These are phyloP conservation scores for Sminthurinus aureus DNA, from an alignment of 2,888 invertebrate species.

Conservation along the genomic window DNA sequence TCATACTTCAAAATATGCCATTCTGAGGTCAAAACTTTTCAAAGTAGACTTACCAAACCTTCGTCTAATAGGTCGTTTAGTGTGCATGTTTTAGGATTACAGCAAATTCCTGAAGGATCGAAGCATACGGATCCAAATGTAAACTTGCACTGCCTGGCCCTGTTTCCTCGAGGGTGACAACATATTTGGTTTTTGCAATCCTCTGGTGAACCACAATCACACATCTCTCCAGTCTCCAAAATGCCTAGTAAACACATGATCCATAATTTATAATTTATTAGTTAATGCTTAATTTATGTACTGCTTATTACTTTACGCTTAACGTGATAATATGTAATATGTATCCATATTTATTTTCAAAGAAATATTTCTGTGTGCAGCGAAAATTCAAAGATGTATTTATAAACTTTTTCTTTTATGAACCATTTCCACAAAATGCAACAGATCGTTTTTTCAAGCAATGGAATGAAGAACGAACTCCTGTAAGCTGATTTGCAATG, in stretches of 20 bases:
- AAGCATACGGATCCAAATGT: background rate
- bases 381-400: background rate
- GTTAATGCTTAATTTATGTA: too few species aligned
- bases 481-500: background rate
- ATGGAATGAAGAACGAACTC: background rate
- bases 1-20: too few species aligned
- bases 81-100: background rate
- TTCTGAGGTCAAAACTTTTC: too few species aligned
- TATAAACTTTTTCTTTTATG: background rate
- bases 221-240: constrained; percentile 10
- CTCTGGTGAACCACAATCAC: constrained; percentile 15
- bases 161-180: constrained; percentile 21
- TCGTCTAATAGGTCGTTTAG: background rate
- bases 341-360: too few species aligned
- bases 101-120: constrained; percentile 28
- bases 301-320: too few species aligned
- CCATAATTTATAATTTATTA: constrained; percentile 1
- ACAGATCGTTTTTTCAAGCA: background rate
- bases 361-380: background rate
- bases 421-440: constrained; percentile 28
- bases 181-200: background rate
- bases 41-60: background rate
- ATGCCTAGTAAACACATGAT: background rate
- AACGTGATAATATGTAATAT: too few species aligned
- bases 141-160: background rate